phyloP scores from a whole-genome alignment of 2,797 vertebrate genomes.

The Eulemur albifrons region DNA sequence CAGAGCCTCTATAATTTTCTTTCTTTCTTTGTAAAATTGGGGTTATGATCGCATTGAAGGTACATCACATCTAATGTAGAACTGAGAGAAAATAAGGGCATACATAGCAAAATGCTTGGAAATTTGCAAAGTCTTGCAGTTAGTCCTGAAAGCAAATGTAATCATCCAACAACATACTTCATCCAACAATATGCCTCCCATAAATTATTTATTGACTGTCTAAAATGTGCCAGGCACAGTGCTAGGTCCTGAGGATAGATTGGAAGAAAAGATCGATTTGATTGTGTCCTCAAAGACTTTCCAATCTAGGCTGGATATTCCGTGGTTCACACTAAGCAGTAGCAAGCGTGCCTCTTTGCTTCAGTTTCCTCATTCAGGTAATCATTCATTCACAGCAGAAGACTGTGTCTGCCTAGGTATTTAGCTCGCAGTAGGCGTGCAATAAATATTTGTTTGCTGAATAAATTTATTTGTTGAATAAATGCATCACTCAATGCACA shows the following conservation, averaged over 20 bases:
- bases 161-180: not conserved
- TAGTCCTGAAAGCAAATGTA: not conserved
- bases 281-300: not conserved
- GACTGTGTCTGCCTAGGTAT: not conserved
- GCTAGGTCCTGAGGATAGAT: not conserved
- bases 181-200: not conserved
- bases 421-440: not conserved
- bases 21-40: not conserved
- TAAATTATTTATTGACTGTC: not conserved
- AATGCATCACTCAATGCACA: not conserved
- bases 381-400: not conserved
- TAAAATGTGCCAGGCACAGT: not conserved
- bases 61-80: not conserved
- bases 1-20: not conserved
- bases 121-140: not conserved
- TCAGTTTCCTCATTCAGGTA: not conserved
- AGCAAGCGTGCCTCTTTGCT: not conserved
- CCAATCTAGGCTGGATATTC: not conserved
- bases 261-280: not conserved
- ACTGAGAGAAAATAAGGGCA: not conserved
- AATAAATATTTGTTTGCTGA: not conserved
- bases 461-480: not conserved
- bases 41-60: not conserved
- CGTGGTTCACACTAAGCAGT: not conserved
- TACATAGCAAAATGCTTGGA: not conserved